Evolutionary conservation across 2,888 invertebrate species (phyloP).

Genomic region (Timema podura): DNA sequence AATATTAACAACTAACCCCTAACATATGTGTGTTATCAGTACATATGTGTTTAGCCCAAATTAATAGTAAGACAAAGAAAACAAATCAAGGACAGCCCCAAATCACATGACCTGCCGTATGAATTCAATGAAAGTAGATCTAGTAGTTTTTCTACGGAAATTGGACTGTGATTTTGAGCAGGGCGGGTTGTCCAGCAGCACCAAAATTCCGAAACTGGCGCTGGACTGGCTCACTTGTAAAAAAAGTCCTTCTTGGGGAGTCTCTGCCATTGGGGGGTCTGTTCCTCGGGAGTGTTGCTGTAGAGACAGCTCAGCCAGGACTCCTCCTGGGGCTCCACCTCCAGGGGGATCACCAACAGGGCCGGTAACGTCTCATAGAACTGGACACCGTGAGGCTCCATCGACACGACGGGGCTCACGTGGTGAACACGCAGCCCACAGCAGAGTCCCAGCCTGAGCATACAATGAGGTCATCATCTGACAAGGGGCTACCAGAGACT

Average conservation of each 20-base stretch:
- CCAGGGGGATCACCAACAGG: conserved; percentile 34
- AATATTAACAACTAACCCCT: no score
- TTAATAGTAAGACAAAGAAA: no score
- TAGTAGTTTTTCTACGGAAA: no score
- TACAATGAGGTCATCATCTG: neutral
- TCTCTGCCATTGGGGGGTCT: conserved; percentile 32
- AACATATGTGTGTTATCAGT: no score
- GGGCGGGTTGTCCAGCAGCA: no score
- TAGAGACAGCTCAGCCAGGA: conserved; percentile 35
- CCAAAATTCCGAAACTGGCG: no score
- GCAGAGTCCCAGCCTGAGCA: conserved; percentile 19
- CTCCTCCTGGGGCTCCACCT: conserved; percentile 30
- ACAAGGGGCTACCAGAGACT: neutral
- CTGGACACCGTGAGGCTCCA: conserved; percentile 37
- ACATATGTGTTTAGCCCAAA: no score
- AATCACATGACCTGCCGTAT: no score
- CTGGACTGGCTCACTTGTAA: conserved; percentile 21
- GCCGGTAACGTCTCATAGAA: conserved; percentile 36
- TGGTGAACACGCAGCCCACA: conserved; percentile 32
- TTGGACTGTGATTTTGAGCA: no score
- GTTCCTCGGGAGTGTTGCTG: conserved; percentile 33
- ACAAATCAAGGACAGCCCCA: no score
- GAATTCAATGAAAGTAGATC: no score
- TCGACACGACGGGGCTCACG: conserved; percentile 36
- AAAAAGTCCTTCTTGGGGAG: conserved; percentile 30